phyloP scores from a whole-genome alignment of 2,888 invertebrate genomes.

The Amaurobius ferox region DNA sequence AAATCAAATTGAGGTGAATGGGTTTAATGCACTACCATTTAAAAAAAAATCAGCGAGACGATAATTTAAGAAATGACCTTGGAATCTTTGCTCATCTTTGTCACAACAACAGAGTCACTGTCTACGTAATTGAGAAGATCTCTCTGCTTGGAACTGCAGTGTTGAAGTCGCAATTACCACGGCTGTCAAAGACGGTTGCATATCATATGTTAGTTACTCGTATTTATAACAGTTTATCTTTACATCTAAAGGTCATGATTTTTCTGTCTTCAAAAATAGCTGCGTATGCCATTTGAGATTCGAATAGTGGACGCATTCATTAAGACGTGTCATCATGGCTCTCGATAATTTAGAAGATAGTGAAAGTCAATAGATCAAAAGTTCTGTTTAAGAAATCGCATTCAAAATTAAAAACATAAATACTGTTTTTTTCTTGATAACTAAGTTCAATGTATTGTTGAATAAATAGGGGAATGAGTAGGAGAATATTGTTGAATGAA shows the following conservation, averaged over 20 bases:
- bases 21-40: background rate
- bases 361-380: too few species aligned
- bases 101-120: slow-evolving; percentile 15
- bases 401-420: too few species aligned
- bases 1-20: background rate
- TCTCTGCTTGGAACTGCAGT: background rate
- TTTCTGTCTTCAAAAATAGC: background rate
- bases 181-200: background rate
- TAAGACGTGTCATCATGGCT: too few species aligned
- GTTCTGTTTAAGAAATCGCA: too few species aligned
- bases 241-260: background rate
- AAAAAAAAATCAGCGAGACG: background rate
- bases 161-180: background rate
- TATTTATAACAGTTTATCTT: slow-evolving; percentile 6
- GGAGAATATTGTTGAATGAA: too few species aligned
- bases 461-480: too few species aligned
- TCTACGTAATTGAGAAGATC: background rate
- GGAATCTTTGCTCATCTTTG: background rate
- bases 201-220: background rate
- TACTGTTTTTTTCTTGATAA: too few species aligned
- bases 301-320: too few species aligned
- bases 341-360: too few species aligned
- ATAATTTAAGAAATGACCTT: slow-evolving; percentile 4
- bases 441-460: too few species aligned
- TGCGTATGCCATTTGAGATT: too few species aligned